Evolutionary conservation across 2,888 invertebrate species (phyloP).

Genomic region (Cyclophora punctaria): DNA sequence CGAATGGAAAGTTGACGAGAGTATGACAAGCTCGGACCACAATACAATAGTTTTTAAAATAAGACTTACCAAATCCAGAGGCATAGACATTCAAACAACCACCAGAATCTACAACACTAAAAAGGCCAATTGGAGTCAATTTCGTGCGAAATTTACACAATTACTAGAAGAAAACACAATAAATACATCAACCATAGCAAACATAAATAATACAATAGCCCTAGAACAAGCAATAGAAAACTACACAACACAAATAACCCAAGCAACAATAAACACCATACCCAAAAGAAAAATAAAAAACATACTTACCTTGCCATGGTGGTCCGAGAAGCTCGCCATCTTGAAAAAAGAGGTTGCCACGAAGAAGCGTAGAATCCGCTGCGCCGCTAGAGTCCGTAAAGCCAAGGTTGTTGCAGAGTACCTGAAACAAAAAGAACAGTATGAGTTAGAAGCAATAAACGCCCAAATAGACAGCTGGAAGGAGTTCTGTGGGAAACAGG

Average conservation of each 20-base stretch:
- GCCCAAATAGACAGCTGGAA: conserved; percentile 13
- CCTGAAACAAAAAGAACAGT: conserved; percentile 8
- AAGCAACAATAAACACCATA: conserved; percentile 8
- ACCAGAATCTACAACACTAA: conserved; percentile 12
- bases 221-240: background rate
- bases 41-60: conserved; percentile 13
- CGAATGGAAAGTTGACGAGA: conserved; percentile 10
- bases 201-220: no score
- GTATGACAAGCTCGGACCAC: conserved; percentile 18
- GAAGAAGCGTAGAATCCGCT: conserved; percentile 7
- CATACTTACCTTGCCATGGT: conserved; percentile 14
- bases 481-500: conserved; percentile 14
- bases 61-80: conserved; percentile 1
- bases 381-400: conserved; percentile 10
- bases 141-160: conserved; percentile 11
- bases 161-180: background rate
- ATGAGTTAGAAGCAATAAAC: background rate
- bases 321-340: conserved; percentile 9
- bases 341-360: conserved; percentile 3
- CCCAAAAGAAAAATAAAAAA: conserved; percentile 3
- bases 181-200: no score
- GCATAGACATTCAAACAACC: conserved; percentile 3
- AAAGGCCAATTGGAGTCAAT: conserved; percentile 17
- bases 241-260: conserved; percentile 2
- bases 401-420: conserved; percentile 6